Conservation (phyloP, 2,113 vertebrate genomes). For the Geothlypis trichas region DNA sequence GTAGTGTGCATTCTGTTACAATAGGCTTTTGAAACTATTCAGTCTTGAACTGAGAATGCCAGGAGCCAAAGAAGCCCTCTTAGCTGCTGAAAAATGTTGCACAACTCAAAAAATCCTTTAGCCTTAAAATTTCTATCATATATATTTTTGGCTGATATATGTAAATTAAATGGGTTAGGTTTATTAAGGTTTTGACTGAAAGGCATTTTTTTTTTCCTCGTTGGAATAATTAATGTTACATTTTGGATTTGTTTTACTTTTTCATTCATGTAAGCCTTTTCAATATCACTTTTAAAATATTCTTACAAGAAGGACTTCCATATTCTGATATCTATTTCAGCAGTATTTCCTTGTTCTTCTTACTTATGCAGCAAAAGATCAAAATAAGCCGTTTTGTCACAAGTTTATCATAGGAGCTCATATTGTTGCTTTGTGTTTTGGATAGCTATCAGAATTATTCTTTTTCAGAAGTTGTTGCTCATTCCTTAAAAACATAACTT, state of each 20-base stretch:
- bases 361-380: neutral
- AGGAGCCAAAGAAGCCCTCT: neutral
- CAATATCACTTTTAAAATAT: neutral
- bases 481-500: neutral
- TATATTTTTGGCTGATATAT: neutral
- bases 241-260: neutral
- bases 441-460: neutral
- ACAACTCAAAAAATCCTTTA: neutral
- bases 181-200: neutral
- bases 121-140: neutral
- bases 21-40: neutral
- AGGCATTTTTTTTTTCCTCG: neutral
- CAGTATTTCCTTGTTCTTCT: neutral
- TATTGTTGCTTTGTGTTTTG: neutral
- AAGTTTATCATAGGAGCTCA: neutral
- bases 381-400: neutral
- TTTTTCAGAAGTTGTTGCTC: neutral
- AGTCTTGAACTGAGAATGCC: neutral
- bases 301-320: neutral
- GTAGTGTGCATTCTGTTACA: neutral
- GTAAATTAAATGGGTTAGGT: neutral
- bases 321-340: neutral
- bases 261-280: neutral
- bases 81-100: neutral
- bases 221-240: neutral